Percentiles rank a stretch among this genome's conserved stretches.
Evolutionary conservation across 2,797 vertebrate genomes (phyloP).

Genomic region (Morelia viridis): DNA sequence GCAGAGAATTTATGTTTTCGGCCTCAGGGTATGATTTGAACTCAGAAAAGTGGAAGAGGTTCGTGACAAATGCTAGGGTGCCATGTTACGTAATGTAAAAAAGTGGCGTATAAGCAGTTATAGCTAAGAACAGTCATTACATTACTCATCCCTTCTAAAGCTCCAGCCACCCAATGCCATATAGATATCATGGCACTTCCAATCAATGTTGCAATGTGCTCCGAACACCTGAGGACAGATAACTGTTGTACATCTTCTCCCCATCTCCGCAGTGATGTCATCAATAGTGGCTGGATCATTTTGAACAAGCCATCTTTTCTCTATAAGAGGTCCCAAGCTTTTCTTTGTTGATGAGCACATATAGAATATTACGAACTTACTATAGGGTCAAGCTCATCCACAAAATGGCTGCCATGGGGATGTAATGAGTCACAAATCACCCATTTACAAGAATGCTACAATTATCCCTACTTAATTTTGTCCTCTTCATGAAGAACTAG

Average conservation of each 20-base stretch:
- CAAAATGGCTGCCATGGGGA: neutral
- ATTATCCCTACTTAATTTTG: neutral
- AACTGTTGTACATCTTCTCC: neutral
- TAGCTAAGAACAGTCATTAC: neutral
- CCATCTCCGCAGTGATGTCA: neutral
- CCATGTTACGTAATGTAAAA: neutral
- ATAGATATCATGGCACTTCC: neutral
- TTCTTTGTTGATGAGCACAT: neutral
- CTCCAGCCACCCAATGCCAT: neutral
- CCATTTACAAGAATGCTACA: neutral
- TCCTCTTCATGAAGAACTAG: neutral
- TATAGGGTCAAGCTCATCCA: neutral
- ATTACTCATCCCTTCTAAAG: neutral
- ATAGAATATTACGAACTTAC: neutral
- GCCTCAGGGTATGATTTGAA: neutral
- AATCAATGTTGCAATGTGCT: neutral
- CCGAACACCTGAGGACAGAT: neutral
- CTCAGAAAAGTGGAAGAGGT: neutral
- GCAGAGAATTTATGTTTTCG: neutral
- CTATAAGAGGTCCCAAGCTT: neutral
- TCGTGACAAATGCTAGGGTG: neutral
- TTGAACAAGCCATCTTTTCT: neutral
- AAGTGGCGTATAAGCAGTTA: neutral
- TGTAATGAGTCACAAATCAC: neutral
- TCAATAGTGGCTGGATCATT: neutral